Base-by-base conservation (phyloP, 2,888 invertebrate genomes). In the Hirudinaria manillensis region DNA sequence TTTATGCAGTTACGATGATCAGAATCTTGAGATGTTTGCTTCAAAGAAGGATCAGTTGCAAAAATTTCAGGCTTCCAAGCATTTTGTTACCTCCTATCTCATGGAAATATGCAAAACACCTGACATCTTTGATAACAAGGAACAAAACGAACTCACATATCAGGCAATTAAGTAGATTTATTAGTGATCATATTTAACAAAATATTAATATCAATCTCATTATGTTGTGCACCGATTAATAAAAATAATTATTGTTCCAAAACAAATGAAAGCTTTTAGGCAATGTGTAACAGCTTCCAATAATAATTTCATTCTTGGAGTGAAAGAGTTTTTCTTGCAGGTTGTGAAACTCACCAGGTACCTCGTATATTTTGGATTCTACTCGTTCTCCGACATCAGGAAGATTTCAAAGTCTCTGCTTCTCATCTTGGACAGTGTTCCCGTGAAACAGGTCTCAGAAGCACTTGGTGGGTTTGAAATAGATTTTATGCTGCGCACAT, bases 281-380 rank as follows among this genome's bases (percentile, higher is more conserved):
- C n/a, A n/a, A n/a, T n/a, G n/a, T n/a, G 45, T 45, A 45, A 7
- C n/a, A n/a, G n/a, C n/a, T n/a, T n/a, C n/a, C n/a, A n/a, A n/a
- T n/a, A n/a, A n/a, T n/a, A n/a, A n/a, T n/a, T n/a, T n/a, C n/a
- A n/a, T n/a, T n/a, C n/a, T n/a, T n/a, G n/a, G n/a, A n/a, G n/a
- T n/a, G n/a, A 45, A 45, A 45, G 16, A 7, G 0, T 61, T 61
- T 29, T 1, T 27, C 24, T 61, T 10, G 76, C 83, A 93, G 93
- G 97, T 99, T 75, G 95, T 99, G 70, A 98, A 96, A 86, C 87
- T 99, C 82, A 97, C 98, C 0, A 89, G 96, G 81, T 94, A 98
- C 84, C 88, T 99, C 80, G 96, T 98, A 77, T 96, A 97, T 86
- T 99, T 99, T 87, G 98, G 98, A 70, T 99, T 98, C 87, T 93